These are phyloP conservation scores for Amazonetta brasiliensis DNA, from an alignment of 2,797 vertebrate species.

Conservation along the genomic window DNA sequence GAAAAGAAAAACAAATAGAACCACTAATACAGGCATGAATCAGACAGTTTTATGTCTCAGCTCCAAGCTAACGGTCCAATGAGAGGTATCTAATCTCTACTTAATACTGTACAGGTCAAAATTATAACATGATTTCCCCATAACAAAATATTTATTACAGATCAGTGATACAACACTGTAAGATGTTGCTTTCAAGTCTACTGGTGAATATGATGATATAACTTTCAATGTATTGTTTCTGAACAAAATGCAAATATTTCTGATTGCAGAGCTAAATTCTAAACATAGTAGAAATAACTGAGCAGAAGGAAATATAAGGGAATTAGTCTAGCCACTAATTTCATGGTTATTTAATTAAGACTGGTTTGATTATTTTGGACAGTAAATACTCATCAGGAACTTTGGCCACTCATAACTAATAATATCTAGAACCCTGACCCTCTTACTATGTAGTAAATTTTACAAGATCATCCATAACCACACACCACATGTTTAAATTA, in stretches of 20 bases:
- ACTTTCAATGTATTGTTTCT: not conserved
- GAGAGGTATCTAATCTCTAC: not conserved
- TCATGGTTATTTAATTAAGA: not conserved
- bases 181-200: not conserved
- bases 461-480: not conserved
- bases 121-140: not conserved
- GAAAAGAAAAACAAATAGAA: not conserved
- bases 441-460: not conserved
- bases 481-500: not conserved
- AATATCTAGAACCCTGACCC: not conserved
- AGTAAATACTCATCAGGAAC: not conserved
- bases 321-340: not conserved
- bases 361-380: not conserved
- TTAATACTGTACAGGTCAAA: not conserved
- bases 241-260: not conserved
- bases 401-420: not conserved
- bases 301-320: not conserved
- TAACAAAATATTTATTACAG: not conserved
- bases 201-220: not conserved
- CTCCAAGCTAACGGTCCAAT: not conserved
- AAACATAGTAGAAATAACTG: not conserved
- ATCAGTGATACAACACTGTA: not conserved
- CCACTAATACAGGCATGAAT: not conserved
- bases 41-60: not conserved
- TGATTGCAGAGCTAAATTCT: not conserved